Evolutionary conservation across 2,888 invertebrate species (phyloP).

Genomic region (Rhopalosiphum nymphaeae): DNA sequence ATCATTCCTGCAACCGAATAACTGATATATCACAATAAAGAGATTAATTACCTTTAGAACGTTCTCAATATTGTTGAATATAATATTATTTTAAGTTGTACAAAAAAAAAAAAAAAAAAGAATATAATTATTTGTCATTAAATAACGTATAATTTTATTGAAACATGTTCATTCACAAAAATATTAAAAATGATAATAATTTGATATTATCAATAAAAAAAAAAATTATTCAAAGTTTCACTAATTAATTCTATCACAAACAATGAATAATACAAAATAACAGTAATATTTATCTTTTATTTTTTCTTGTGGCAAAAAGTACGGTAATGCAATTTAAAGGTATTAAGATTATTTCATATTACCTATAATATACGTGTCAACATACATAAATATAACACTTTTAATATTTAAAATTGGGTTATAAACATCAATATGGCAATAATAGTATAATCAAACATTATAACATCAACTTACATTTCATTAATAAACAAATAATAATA

Average conservation of each 20-base stretch:
- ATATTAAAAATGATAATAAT: not conserved
- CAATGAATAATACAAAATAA: not conserved
- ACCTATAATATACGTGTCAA: not conserved
- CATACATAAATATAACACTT: not conserved
- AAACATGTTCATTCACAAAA: conserved; percentile 33
- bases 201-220: not conserved
- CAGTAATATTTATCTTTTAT: not conserved
- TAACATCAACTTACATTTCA: conserved; percentile 34
- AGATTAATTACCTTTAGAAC: not conserved
- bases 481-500: conserved; percentile 32
- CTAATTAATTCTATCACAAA: not conserved
- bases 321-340: not conserved
- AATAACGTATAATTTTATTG: conserved; percentile 14
- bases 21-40: not conserved
- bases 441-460: conserved; percentile 9
- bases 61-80: not conserved
- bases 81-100: not conserved
- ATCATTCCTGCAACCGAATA: not conserved
- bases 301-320: not conserved
- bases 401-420: not conserved
- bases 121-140: not conserved
- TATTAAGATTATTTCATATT: not conserved
- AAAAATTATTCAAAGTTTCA: not conserved
- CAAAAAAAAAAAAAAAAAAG: not conserved
- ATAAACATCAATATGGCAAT: conserved; percentile 5